Evolutionary conservation across 64 coral and sea anemone genomes (phyloP).

Genomic region (Pocillopora verrucosa): DNA sequence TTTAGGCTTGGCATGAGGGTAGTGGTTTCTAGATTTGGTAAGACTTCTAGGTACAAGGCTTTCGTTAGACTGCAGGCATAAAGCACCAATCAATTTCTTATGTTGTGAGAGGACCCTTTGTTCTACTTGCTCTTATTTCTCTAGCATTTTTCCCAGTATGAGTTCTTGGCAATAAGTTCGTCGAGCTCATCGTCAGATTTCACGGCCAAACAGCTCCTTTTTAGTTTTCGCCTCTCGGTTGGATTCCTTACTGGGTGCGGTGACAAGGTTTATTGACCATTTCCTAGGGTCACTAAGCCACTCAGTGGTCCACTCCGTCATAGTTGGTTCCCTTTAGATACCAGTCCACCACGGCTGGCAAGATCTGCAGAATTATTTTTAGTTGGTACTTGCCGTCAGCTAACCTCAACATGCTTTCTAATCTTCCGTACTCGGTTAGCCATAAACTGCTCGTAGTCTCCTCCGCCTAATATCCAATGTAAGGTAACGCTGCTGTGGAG

Average conservation of each 20-base stretch:
- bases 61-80: conserved; percentile 21
- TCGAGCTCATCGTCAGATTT: too few relatives aligned
- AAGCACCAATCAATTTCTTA: conserved; percentile 40
- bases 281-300: conserved; percentile 12
- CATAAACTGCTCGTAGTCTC: neutral
- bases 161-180: too few relatives aligned
- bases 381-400: neutral
- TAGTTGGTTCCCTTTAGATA: neutral
- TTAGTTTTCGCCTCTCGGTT: conserved; percentile 34
- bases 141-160: too few relatives aligned
- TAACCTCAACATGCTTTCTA: neutral
- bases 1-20: conserved; percentile 30
- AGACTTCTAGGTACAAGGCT: conserved; percentile 5
- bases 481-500: too few relatives aligned
- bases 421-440: too few relatives aligned
- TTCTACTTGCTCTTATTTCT: too few relatives aligned
- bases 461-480: neutral
- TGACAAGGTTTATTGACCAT: conserved; percentile 33
- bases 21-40: conserved; percentile 30
- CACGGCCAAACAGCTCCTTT: conserved; percentile 6
- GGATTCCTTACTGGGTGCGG: conserved; percentile 7
- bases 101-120: neutral
- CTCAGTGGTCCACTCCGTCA: neutral
- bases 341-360: neutral
- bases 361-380: neutral